Evolutionary conservation across 2,113 vertebrate genomes (phyloP).

Genomic region (Martes martes): DNA sequence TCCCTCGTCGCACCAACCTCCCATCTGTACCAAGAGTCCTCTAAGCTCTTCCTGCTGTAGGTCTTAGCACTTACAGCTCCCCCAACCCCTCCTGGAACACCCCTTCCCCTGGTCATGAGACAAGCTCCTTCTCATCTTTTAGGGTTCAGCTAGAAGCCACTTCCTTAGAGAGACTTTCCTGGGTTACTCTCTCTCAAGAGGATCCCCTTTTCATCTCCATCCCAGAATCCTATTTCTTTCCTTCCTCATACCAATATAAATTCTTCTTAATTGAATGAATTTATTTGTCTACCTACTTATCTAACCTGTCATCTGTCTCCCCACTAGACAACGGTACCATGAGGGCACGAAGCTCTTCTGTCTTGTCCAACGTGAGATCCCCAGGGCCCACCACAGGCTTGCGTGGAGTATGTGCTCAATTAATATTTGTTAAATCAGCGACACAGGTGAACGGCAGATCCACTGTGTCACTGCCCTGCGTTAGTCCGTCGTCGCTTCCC

Average conservation of each 20-base stretch:
- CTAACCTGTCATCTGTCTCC: neutral
- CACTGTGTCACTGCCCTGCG: neutral
- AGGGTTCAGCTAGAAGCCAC: neutral
- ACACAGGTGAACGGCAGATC: neutral
- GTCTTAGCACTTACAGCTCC: neutral
- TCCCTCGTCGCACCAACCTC: neutral
- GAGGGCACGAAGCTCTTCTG: neutral
- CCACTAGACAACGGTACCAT: no score
- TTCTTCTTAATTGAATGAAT: neutral
- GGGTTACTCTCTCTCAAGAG: neutral
- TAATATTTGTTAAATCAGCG: neutral
- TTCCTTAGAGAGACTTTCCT: neutral
- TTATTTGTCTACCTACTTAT: neutral
- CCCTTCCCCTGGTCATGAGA: neutral
- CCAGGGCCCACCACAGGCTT: no score
- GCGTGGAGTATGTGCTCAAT: neutral
- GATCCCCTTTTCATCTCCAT: neutral
- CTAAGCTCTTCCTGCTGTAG: rapidly evolving
- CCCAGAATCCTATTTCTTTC: neutral
- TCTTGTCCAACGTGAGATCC: rapidly evolving
- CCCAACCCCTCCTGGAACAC: rapidly evolving
- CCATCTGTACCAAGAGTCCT: no score
- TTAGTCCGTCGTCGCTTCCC: neutral
- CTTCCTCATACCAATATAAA: neutral
- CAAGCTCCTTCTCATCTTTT: neutral